Base-by-base conservation (phyloP, 1,140 invertebrate genomes). In the Drosophila willistoni region DNA sequence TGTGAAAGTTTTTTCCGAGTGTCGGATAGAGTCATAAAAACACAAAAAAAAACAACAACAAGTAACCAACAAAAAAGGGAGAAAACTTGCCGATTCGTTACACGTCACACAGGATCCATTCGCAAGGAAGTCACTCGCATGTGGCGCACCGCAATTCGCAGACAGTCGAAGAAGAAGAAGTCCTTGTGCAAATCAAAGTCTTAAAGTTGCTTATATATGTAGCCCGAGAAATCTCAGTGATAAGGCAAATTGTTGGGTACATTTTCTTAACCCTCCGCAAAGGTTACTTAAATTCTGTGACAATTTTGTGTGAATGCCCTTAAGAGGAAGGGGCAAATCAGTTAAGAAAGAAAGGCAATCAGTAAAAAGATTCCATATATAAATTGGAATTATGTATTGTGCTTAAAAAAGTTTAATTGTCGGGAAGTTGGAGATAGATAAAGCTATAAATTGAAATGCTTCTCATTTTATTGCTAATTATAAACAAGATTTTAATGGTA, bases 1-100 rank as follows among this genome's bases (percentile, higher is more conserved):
- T 74, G 62, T 68, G 67, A 75, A 87, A 83, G 79, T 89, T 89
- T 79, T 68, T 68, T 42, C 64, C 51, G 44, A 59, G 75, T 67
- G 62, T 68, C 72, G 56, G 56, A 87, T 89, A 82, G 83, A 87
- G 83, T 80, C 84, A 87, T 87, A 89, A 87, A 87, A 87, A 87
- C 64, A 68, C n/a, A n/a, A n/a, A n/a, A n/a, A n/a, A n/a, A n/a
- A n/a, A 71, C 69, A 44, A 78, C 7, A 64, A 71, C 41, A 71
- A 39, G 41, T n/a, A 67, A 57, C 34, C n/a, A 51, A 25, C 29
- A 22, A 62, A 56, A 56, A 68, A 29, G 36, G 34, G 57, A 39
- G 39, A 68, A 72, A 74, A 89, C 80, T 87, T 89, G 79, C 78
- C 73, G 78, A 89, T 87, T 82, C 81, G 82, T 68, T 78, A 83